Evolutionary conservation across 2,113 vertebrate species (phyloP), one percentile per base, ranked within the genome.

Genomic region (Perognathus longimembris): DNA sequence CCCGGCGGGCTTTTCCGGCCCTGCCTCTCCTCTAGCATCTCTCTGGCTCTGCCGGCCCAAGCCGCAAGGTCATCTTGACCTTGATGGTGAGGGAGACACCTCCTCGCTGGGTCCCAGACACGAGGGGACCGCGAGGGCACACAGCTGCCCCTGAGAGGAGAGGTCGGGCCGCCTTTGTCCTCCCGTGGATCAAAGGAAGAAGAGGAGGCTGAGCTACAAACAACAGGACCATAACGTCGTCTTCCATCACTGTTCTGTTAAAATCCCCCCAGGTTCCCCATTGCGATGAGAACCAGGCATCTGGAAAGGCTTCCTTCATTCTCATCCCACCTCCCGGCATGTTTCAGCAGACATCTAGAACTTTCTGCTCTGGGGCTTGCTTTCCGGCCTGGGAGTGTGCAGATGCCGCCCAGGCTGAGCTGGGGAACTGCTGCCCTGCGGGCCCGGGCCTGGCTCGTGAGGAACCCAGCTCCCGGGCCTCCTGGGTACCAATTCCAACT

Each of bases 21-120:
- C 59, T 45, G 14, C 38, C 80, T 57, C 24, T n/a, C 24, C 38
- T 14, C 22, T 5, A 36, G 42, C 26, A 64, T 15, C 50, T 54
- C 32, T 8, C 1, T 17, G 28, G 63, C 20, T n/a, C 24, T 0
- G 17, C 28, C 34, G 32, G 0, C 3, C 2, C 1, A 3, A 5
- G 12, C 50, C 50, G 4, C 50, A 54, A 21, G 7, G n/a, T 24
- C 36, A 36, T 38, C 36, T 59, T 36, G 67, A 42, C 57, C 28
- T 61, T 50, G 15, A 67, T 24, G 61, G 54, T 20, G 18, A 30
- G 66, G 22, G 36, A 80, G 64, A 9, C 38, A 28, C 2, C 3
- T 78, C 26, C 40, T 59, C 5, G 22, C 7, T 21, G 40, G 26
- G 30, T 34, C 38, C 64, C 21, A 50, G 45, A n/a, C 26, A 38